These are phyloP conservation scores for Gadus macrocephalus DNA, from an alignment of 2,113 vertebrate species.

Conservation along the genomic window DNA sequence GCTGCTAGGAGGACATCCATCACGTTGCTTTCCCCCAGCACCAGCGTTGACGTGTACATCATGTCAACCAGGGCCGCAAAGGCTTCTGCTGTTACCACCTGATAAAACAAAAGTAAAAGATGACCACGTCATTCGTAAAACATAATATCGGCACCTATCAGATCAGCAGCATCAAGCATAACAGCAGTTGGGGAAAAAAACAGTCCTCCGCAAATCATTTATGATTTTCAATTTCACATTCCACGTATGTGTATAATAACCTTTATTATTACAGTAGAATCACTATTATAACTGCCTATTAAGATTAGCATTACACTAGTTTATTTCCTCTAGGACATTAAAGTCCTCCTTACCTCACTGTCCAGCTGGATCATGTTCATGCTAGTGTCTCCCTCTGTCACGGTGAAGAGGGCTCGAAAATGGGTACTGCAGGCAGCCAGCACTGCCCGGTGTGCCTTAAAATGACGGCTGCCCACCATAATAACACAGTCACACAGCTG, in stretches of 20 bases:
- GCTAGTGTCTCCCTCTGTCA: slow-evolving; percentile 86
- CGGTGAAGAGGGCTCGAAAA: slow-evolving; percentile 92
- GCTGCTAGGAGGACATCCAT: slow-evolving; percentile 96
- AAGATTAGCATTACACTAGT: no score
- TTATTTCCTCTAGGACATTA: not conserved
- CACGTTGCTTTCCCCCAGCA: slow-evolving; percentile 96
- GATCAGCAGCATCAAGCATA: not conserved
- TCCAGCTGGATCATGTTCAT: slow-evolving; percentile 98
- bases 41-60: slow-evolving; percentile 98
- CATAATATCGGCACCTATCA: not conserved
- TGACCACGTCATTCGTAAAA: not conserved
- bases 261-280: no score
- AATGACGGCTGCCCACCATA: slow-evolving; percentile 90
- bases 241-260: no score
- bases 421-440: slow-evolving; percentile 96
- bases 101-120: slow-evolving; percentile 6
- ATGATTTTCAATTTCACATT: no score
- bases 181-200: no score
- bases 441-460: slow-evolving; percentile 94
- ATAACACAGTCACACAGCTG: slow-evolving; percentile 97
- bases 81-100: slow-evolving; percentile 92
- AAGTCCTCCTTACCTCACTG: slow-evolving; percentile 74
- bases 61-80: slow-evolving; percentile 95
- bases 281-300: no score
- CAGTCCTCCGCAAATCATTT: no score